A percentile compares a stretch with the other conserved stretches of the same genome.
phyloP scores from a whole-genome alignment of 2,797 vertebrate genomes.

The Takifugu ocellatus region DNA sequence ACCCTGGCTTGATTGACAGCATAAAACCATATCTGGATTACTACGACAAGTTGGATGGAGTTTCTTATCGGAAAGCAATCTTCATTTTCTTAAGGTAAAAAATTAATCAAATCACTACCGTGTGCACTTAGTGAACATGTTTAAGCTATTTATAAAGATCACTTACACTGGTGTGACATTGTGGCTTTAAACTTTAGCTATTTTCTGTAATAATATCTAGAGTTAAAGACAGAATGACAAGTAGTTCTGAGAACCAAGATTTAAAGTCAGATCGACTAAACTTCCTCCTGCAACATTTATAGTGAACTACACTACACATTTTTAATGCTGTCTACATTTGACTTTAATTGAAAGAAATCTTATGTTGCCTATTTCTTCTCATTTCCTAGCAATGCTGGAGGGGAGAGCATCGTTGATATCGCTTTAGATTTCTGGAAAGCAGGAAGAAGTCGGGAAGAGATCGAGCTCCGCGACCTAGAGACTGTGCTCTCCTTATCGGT shows the following conservation, averaged over 20 bases:
- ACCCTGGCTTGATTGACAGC: conserved; percentile 86
- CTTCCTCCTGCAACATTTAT: too few relatives aligned
- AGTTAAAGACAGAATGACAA: too few relatives aligned
- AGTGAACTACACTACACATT: too few relatives aligned
- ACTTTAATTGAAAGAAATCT: background rate
- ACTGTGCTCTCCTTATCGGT: conserved; percentile 75
- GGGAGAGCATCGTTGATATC: conserved; percentile 80
- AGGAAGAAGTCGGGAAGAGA: conserved; percentile 79
- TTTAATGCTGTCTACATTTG: too few relatives aligned
- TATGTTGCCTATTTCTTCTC: conserved; percentile 1
- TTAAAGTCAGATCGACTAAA: too few relatives aligned
- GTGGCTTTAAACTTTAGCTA: too few relatives aligned
- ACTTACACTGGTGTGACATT: too few relatives aligned
- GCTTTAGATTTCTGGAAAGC: conserved; percentile 85
- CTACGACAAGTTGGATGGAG: conserved; percentile 82
- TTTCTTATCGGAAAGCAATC: conserved; percentile 87
- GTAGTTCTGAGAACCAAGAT: too few relatives aligned
- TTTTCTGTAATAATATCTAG: too few relatives aligned
- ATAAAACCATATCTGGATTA: conserved; percentile 92
- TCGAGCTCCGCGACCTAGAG: conserved; percentile 86
- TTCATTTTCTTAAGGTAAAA: conserved; percentile 92
- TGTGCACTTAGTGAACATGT: background rate
- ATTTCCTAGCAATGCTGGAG: conserved; percentile 84
- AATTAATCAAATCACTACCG: background rate
- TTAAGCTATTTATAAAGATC: too few relatives aligned